These are phyloP conservation scores for Ancistrus triradiatus DNA, from an alignment of 2,113 vertebrate species.

Conservation along the genomic window DNA sequence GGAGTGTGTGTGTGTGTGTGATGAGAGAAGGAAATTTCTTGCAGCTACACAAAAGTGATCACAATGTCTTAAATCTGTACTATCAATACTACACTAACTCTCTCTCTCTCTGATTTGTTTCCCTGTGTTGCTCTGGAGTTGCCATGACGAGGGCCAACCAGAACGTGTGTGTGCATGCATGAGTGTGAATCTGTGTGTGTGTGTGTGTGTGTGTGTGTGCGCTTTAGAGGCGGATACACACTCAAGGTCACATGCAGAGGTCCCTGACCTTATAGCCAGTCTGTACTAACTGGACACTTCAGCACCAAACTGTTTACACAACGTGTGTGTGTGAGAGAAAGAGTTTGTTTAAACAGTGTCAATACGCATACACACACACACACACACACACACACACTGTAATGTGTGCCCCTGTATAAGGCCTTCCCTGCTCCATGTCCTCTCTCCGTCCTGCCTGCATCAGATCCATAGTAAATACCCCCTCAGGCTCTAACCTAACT, in stretches of 20 bases:
- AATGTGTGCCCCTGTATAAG: constrained; percentile 57
- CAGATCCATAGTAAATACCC: constrained; percentile 61
- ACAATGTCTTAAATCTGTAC: neutral
- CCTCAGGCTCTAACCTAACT: constrained; percentile 52
- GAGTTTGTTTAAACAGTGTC: constrained; percentile 73
- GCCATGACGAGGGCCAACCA: constrained; percentile 84
- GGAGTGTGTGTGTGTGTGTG: neutral
- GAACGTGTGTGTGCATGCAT: constrained; percentile 39
- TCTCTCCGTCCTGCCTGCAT: constrained; percentile 46
- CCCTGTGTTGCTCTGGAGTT: constrained; percentile 84
- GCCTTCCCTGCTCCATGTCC: constrained; percentile 41
- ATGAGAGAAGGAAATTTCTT: neutral
- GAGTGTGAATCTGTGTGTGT: constrained; percentile 33
- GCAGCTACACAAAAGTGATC: neutral
- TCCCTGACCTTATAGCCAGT: constrained; percentile 22
- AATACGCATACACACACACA: constrained; percentile 48
- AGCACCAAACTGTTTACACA: constrained; percentile 36
- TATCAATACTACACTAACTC: constrained; percentile 49
- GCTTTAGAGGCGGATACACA: constrained; percentile 27
- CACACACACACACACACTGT: constrained; percentile 30
- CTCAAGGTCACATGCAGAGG: constrained; percentile 44
- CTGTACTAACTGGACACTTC: constrained; percentile 32
- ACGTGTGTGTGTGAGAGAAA: constrained; percentile 25
- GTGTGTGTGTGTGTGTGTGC: constrained; percentile 29
- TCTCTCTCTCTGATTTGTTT: constrained; percentile 72